Evolutionary conservation across 2,797 vertebrate species (phyloP).

Genomic region (Cyclopterus lumpus): DNA sequence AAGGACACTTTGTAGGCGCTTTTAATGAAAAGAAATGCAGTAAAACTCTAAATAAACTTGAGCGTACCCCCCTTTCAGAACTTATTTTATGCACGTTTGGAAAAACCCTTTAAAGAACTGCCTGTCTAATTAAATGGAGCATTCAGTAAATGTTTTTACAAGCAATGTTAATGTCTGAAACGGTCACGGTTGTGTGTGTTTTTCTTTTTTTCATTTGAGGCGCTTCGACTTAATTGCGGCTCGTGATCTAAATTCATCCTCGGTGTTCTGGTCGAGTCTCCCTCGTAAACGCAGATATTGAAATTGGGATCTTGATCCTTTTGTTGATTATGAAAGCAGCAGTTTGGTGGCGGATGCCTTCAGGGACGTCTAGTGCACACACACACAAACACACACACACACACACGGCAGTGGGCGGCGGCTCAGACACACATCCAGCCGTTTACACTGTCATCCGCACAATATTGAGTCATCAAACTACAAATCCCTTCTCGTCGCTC

Average conservation of each 20-base stretch:
- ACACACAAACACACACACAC: constrained; percentile 18
- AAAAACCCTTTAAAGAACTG: not conserved
- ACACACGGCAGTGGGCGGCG: not conserved
- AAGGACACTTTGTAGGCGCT: not conserved
- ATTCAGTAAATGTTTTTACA: constrained; percentile 3
- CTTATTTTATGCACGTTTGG: not conserved
- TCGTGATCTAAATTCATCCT: not conserved
- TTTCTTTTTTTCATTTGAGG: constrained; percentile 1
- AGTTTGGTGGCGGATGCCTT: constrained; percentile 28
- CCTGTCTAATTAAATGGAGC: not conserved
- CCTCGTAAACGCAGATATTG: not conserved
- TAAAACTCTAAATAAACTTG: not conserved
- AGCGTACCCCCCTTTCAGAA: not conserved
- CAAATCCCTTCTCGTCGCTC: constrained; percentile 39
- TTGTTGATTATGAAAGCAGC: constrained; percentile 16
- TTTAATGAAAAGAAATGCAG: not conserved
- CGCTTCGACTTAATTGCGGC: not conserved
- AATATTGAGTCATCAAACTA: constrained; percentile 28
- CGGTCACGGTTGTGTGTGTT: too few species aligned
- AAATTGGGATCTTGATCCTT: not conserved
- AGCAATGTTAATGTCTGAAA: not conserved
- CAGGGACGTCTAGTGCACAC: not conserved
- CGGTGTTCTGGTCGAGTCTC: too few species aligned
- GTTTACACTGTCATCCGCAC: constrained; percentile 38
- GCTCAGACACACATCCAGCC: constrained; percentile 5